A percentile compares a stretch with the other conserved stretches of the same genome.
These are phyloP conservation scores for Brachyptera risi DNA, from an alignment of 2,888 invertebrate genomes.

Conservation along the genomic window DNA sequence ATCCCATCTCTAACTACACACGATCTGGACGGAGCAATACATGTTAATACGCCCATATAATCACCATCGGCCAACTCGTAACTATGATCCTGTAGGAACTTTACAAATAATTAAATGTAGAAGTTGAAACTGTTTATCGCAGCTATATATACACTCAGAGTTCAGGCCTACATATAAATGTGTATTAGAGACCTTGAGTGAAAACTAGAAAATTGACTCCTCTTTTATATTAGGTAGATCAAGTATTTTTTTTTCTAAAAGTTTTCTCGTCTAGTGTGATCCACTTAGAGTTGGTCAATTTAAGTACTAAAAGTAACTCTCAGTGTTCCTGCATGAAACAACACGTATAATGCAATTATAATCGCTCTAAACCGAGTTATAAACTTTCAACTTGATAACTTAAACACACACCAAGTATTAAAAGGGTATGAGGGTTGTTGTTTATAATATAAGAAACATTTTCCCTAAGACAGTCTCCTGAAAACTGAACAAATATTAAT, in stretches of 20 bases:
- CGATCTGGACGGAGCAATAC: too few species aligned
- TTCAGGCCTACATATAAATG: too few species aligned
- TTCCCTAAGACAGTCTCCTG: conserved; percentile 1
- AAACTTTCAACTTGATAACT: conserved; percentile 3
- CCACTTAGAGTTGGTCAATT: conserved; percentile 2
- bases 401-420: neutral
- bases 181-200: neutral
- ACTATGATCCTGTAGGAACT: too few species aligned
- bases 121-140: too few species aligned
- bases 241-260: too few species aligned
- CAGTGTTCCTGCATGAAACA: conserved; percentile 2
- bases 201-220: neutral
- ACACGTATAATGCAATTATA: conserved; percentile 8
- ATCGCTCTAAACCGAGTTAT: neutral
- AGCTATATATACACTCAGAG: too few species aligned
- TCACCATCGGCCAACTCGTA: too few species aligned
- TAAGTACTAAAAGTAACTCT: neutral
- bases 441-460: neutral
- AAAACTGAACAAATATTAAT: conserved; percentile 14
- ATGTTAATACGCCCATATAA: too few species aligned
- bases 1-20: too few species aligned
- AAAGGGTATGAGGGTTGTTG: neutral
- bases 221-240: too few species aligned
- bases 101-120: too few species aligned
- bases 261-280: neutral